phyloP scores from a whole-genome alignment of 2,888 invertebrate species.

The Drosophila kambysellisi region DNA sequence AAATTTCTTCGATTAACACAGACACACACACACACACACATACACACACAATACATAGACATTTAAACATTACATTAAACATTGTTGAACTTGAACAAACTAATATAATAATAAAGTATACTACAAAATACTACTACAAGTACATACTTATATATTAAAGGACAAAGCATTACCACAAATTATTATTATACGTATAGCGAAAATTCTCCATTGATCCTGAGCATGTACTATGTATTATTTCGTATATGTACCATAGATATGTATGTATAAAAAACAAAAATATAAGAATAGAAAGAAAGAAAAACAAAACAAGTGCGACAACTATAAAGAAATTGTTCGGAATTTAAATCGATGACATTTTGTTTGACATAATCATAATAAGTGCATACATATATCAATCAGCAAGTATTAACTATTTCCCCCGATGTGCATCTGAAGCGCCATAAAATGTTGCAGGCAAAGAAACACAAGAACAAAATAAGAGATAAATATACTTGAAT shows the following conservation, averaged over 20 bases:
- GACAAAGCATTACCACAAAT: constrained; percentile 60
- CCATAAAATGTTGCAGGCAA: constrained; percentile 63
- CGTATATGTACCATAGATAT: constrained; percentile 71
- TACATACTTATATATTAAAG: constrained; percentile 50
- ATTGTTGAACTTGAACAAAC: constrained; percentile 73
- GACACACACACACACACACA: constrained; percentile 22
- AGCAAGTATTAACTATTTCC: constrained; percentile 69
- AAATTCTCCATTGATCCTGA: constrained; percentile 71
- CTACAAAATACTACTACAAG: constrained; percentile 44
- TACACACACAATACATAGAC: constrained; percentile 19
- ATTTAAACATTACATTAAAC: constrained; percentile 45
- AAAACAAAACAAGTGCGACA: constrained; percentile 18
- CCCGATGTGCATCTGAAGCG: constrained; percentile 59
- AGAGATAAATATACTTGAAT: constrained; percentile 43
- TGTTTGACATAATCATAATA: constrained; percentile 45
- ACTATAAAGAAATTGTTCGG: constrained; percentile 41
- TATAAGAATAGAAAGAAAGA: background rate
- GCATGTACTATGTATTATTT: constrained; percentile 68
- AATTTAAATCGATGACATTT: constrained; percentile 45
- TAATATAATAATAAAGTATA: constrained; percentile 44
- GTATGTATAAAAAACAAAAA: constrained; percentile 47
- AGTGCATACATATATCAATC: constrained; percentile 52
- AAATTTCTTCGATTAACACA: constrained; percentile 50
- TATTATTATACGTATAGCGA: constrained; percentile 69
- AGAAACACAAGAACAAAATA: constrained; percentile 25